Evolutionary conservation across 2,797 vertebrate species (phyloP), one percentile per base, ranked within the genome.

Genomic region (Betta splendens): DNA sequence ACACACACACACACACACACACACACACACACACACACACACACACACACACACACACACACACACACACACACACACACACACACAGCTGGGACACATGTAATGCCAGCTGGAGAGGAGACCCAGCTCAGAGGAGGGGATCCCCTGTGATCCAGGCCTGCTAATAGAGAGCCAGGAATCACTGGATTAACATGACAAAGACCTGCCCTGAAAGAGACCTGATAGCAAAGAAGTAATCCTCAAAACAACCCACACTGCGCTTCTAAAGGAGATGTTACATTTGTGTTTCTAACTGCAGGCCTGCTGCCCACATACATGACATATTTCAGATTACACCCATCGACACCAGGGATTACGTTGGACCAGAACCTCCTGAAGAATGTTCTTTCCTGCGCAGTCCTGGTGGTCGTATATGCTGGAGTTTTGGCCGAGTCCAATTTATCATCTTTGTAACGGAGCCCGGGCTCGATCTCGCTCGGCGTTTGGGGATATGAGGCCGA

Each of bases 111-210:
- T 72, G 61, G 79, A 83, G 52, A 80, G 79, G 63, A 77, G 70
- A 55, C 44, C 71, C 68, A 80, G 59, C 63, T 71, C 46, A 7
- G 72, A 66, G 62, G 72, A 63, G 44, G 76, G 63, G 74, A 58
- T 79, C 72, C n/a, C 65, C 46, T 69, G 64, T 80, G 69, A 87
- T 83, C 72, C 69, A 53, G 52, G 62, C 64, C 62, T 54, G 65
- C 44, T 81, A 77, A 83, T 72, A 71, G 69, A 84, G 80, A 64
- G 66, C 38, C 65, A 72, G 68, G 60, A 75, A 72, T 85, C 79
- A 75, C 32, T 52, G 69, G 81, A 87, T 90, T 89, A 85, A 63
- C 87, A 89, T 77, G 72, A 82, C 70, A 89, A 87, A 83, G 73
- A 51, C 29, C 13, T 64, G 22, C 57, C 40, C 52, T 72, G 78